These are phyloP conservation scores for Myripristis jacobus DNA, from an alignment of 2,797 vertebrate species.

Conservation along the genomic window DNA sequence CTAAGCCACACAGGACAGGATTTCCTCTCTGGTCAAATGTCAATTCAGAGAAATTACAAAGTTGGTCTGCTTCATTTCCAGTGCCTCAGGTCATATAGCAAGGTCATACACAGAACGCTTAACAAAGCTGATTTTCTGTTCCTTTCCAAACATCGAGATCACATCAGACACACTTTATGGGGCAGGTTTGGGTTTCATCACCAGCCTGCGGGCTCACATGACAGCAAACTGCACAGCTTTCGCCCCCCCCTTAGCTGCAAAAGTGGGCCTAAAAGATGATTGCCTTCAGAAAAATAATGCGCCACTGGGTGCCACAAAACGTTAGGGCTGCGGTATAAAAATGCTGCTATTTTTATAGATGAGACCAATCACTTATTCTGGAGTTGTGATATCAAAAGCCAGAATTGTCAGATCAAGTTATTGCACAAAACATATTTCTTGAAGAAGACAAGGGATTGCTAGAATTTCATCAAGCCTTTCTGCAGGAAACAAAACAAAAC, in stretches of 20 bases:
- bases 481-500: conserved; percentile 47
- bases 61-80: conserved; percentile 75
- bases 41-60: conserved; percentile 74
- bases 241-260: conserved; percentile 6
- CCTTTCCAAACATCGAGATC: conserved; percentile 63
- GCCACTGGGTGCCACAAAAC: conserved; percentile 31
- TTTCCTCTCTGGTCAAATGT: conserved; percentile 77
- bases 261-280: conserved; percentile 35
- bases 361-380: background rate
- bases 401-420: conserved; percentile 30
- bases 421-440: conserved; percentile 15
- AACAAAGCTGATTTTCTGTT: conserved; percentile 49
- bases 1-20: conserved; percentile 64
- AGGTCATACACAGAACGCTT: conserved; percentile 49
- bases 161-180: conserved; percentile 65
- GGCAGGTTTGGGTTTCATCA: conserved; percentile 49
- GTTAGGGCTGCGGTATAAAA: conserved; percentile 7
- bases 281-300: conserved; percentile 19
- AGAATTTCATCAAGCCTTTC: conserved; percentile 38
- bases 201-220: conserved; percentile 32
- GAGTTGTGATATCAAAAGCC: background rate
- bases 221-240: conserved; percentile 44
- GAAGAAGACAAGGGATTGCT: no score
- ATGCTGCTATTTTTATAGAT: conserved; percentile 21
- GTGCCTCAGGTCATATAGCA: conserved; percentile 67